A percentile compares a stretch with the other conserved stretches of the same genome.
phyloP scores from a whole-genome alignment of 2,888 invertebrate genomes.

The Oxytorus armatus region DNA sequence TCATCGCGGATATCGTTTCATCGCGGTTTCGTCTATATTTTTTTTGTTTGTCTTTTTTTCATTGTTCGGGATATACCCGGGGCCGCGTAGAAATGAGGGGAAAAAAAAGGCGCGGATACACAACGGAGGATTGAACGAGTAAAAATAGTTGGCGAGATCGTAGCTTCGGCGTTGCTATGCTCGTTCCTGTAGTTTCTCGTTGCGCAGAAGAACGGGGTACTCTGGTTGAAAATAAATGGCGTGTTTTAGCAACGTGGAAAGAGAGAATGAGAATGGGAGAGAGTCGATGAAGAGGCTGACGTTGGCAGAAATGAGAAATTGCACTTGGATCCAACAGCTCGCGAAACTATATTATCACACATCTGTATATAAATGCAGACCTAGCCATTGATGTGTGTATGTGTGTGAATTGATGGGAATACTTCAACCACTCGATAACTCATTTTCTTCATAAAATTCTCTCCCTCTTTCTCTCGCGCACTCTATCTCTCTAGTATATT shows the following conservation, averaged over 20 bases:
- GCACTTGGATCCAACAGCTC: conserved; percentile 58
- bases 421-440: conserved; percentile 45
- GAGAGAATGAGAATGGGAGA: conserved; percentile 34
- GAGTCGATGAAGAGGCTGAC: conserved; percentile 63
- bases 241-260: conserved; percentile 41
- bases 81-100: conserved; percentile 25
- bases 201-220: conserved; percentile 52
- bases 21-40: conserved; percentile 52
- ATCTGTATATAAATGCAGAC: conserved; percentile 1
- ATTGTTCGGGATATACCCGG: conserved; percentile 16
- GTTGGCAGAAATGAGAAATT: conserved; percentile 66
- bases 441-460: conserved; percentile 50
- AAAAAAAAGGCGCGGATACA: conserved; percentile 22
- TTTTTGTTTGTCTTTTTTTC: conserved; percentile 21
- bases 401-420: conserved; percentile 25
- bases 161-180: conserved; percentile 35
- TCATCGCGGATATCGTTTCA: conserved; percentile 61
- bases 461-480: conserved; percentile 8
- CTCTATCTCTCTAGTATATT: conserved; percentile 20
- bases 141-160: conserved; percentile 57
- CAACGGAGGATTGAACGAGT: conserved; percentile 17
- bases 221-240: conserved; percentile 48
- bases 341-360: conserved; percentile 47
- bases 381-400: not conserved
- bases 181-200: conserved; percentile 31